Percentiles rank a stretch among this genome's conserved stretches.
phyloP scores from a whole-genome alignment of 2,113 vertebrate genomes.

The Isichthys henryi region DNA sequence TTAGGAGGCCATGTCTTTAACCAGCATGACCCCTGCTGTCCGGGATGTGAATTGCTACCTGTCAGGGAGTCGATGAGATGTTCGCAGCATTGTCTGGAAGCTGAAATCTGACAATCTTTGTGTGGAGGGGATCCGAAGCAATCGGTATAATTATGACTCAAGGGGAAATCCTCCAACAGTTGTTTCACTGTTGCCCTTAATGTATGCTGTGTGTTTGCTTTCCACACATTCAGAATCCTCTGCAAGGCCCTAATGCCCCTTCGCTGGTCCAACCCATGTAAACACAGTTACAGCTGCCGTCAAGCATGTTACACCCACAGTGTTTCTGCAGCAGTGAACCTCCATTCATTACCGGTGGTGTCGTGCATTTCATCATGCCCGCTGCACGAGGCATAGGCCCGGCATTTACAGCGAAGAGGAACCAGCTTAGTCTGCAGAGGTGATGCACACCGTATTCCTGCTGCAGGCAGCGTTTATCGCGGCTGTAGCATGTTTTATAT shows the following conservation, averaged over 20 bases:
- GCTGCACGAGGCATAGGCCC: background rate
- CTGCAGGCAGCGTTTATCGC: background rate
- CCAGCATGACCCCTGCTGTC: background rate
- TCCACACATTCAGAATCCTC: background rate
- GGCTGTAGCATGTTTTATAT: background rate
- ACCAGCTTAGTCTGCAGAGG: background rate
- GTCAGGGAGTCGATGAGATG: background rate
- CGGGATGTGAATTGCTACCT: background rate
- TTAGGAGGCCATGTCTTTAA: background rate
- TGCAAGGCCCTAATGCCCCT: background rate
- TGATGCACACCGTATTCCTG: background rate
- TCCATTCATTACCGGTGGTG: background rate
- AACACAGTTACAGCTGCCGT: background rate
- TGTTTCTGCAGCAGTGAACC: background rate
- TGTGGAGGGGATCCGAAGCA: background rate
- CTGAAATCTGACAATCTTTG: background rate
- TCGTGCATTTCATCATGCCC: background rate
- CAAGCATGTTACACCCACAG: background rate
- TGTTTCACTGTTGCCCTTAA: background rate
- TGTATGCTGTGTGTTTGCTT: background rate
- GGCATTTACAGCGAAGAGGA: background rate
- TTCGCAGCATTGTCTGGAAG: background rate
- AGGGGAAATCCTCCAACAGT: slow-evolving; percentile 1
- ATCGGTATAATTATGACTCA: slow-evolving; percentile 38
- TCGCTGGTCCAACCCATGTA: background rate